These are phyloP conservation scores for Monomorium pharaonis DNA, from an alignment of 1,140 invertebrate genomes.

Conservation along the genomic window DNA sequence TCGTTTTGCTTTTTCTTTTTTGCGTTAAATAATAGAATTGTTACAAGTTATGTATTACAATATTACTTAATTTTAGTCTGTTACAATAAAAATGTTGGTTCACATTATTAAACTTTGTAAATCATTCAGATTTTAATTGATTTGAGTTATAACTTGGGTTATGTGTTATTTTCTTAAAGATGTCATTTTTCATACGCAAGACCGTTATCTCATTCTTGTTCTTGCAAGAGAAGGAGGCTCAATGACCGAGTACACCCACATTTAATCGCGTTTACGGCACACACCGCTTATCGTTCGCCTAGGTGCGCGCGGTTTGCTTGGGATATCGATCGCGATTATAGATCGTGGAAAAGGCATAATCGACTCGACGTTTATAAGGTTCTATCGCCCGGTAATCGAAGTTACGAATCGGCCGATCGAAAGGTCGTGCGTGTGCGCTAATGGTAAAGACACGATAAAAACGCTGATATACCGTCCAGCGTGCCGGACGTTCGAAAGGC, in stretches of 20 bases:
- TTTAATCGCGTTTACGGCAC: not conserved
- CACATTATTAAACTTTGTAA: not conserved
- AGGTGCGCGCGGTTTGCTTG: not conserved
- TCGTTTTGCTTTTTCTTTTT: not conserved
- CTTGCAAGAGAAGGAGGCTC: not conserved
- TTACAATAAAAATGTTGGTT: not conserved
- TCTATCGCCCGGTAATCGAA: slow-evolving; percentile 58
- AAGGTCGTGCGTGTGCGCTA: slow-evolving; percentile 62
- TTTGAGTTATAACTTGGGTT: not conserved
- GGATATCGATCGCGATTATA: slow-evolving; percentile 40
- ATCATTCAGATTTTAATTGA: not conserved
- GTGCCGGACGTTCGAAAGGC: slow-evolving; percentile 59
- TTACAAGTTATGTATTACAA: not conserved
- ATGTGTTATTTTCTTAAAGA: not conserved
- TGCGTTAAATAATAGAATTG: not conserved
- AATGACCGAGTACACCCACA: slow-evolving; percentile 9
- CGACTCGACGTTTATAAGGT: slow-evolving; percentile 41
- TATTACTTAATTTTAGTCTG: not conserved
- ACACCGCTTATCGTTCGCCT: slow-evolving; percentile 2
- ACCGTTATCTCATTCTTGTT: not conserved
- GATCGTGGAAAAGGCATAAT: slow-evolving; percentile 52
- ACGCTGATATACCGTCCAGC: slow-evolving; percentile 50
- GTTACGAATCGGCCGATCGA: slow-evolving; percentile 64
- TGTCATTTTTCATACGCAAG: not conserved
- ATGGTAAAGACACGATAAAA: slow-evolving; percentile 60